Evolutionary conservation across 2,113 vertebrate genomes (phyloP), one percentile per base, ranked within the genome.

Genomic region (Grantiella picta): DNA sequence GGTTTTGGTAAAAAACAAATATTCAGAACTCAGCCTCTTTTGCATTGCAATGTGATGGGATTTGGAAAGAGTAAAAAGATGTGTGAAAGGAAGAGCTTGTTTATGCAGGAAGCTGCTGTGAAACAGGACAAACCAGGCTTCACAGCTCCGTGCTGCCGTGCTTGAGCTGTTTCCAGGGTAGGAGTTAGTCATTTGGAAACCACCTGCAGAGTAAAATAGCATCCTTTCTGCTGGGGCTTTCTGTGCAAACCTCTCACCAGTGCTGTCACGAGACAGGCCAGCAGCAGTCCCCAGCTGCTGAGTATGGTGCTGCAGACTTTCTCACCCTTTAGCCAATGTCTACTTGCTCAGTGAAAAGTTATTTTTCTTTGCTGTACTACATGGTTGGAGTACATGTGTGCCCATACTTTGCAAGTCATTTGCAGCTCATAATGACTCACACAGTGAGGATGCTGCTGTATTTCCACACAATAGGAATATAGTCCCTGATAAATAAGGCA

Each of bases 101-200:
- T 93, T 95, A 60, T 81, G 79, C 68, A 42, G 64, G 64, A 77
- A 78, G 72, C 69, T 92, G 76, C 89, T 89, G 86, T 56, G 91
- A 93, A 96, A 85, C 89, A 89, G 94, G 92, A 94, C 90, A 95
- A 90, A 83, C 80, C 2, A 9, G 60, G 68, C 80, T 90, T 93
- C 80, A 64, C 75, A 78, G 52, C 63, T 78, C 91, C 52, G 31
- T 60, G 80, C 44, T 78, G 89, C 86, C 0, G 0, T 76, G 84
- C 78, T 60, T 0, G 9, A 87, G 61, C 82, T 68, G 78, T 44
- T 86, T 89, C 68, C 72, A 81, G 52, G 20, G 64, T 2, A 44
- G 83, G 56, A 94, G 64, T 84, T 59, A 89, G 94, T 92, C 33
- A 91, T 81, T 84, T 90, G 91, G 86, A 96, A 95, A 75, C 65